Evolutionary conservation across 2,797 vertebrate species (phyloP).

Genomic region (Diceros bicornis): DNA sequence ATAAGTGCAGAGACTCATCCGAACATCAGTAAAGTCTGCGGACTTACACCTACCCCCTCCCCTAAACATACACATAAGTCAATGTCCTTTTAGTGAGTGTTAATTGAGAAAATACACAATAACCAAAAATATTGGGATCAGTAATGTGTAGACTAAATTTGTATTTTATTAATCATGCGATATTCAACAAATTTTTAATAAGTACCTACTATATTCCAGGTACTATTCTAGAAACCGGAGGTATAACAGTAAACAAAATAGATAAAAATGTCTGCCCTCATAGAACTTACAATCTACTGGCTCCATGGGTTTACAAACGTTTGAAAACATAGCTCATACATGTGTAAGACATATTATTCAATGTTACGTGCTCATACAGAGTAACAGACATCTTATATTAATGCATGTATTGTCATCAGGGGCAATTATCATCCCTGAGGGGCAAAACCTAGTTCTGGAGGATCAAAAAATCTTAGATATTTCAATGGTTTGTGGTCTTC

Average conservation of each 20-base stretch:
- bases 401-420: neutral
- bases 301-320: neutral
- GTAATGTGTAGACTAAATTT: neutral
- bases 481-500: neutral
- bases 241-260: neutral
- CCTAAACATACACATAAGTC: neutral
- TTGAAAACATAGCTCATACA: neutral
- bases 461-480: constrained; percentile 6
- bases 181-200: neutral
- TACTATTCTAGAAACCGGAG: neutral
- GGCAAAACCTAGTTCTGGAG: neutral
- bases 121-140: neutral
- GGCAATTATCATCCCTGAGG: neutral
- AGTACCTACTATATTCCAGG: neutral
- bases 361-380: neutral
- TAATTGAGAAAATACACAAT: neutral
- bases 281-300: neutral
- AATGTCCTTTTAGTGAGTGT: neutral
- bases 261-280: neutral
- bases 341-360: neutral
- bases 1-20: neutral
- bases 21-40: neutral
- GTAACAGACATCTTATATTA: neutral
- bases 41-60: neutral
- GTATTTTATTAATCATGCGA: neutral